Base-by-base conservation (phyloP, 2,888 invertebrate genomes). In the Scaptomyza flava region DNA sequence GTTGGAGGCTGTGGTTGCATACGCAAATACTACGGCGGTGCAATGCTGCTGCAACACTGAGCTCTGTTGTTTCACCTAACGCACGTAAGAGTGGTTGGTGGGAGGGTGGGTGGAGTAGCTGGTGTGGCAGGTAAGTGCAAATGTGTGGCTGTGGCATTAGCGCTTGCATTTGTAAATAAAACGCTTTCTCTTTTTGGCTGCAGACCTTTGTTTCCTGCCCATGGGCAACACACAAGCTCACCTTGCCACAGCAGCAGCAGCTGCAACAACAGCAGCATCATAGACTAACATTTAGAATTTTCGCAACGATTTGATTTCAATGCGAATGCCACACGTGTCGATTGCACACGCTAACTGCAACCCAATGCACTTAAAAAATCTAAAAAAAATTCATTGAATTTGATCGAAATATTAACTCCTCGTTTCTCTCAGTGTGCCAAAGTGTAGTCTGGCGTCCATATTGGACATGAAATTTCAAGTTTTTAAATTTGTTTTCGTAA, bases 121-220 rank as follows among this genome's bases (percentile, higher is more conserved):
- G 50, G 20, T n/a, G 20, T 11, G n/a, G n/a, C 34, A 23, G 34
- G 34, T 34, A 50, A 23, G 47, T 31, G 48, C 11, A 23, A 43
- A 53, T 54, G 47, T 53, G 57, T 58, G 58, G 31, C 42, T 41
- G 64, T 43, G 50, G 75, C 61, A 56, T 63, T 61, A 65, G 62
- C 66, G 50, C 48, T 68, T 58, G 64, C 75, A 64, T 70, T 68
- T 72, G 83, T 70, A 79, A 77, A 73, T 60, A 65, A 68, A 77
- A 68, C 58, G 69, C 74, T 59, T 72, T 63, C 72, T 70, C 53
- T 48, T 50, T 50, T 41, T 41, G 14, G 61, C 30, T 48, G 34
- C 30, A 46, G 51, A 59, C 60, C 61, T 72, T 51, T 58, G 53
- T 65, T 65, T 43, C 20, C 31, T 42, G 36, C 43, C 45, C 42